A percentile compares a stretch with the other conserved stretches of the same genome.
phyloP scores from a whole-genome alignment of 2,888 invertebrate species.

The Temnothorax rugatulus region DNA sequence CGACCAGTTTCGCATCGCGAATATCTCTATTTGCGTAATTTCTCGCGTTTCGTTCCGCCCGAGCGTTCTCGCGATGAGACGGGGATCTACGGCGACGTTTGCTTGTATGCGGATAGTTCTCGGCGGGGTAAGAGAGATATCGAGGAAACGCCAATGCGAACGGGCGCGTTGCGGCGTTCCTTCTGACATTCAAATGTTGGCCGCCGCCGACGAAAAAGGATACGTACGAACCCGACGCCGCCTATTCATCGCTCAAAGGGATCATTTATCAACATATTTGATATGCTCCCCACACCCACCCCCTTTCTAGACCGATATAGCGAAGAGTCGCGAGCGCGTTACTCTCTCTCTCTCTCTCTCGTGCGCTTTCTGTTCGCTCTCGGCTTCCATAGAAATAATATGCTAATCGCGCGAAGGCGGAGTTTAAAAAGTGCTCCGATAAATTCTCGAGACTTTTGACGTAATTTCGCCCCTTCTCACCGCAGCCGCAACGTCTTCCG shows the following conservation, averaged over 20 bases:
- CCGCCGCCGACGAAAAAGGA: conserved; percentile 77
- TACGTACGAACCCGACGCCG: conserved; percentile 76
- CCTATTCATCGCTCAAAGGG: conserved; percentile 84
- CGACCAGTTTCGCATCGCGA: conserved; percentile 13
- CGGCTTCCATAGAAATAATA: conserved; percentile 84
- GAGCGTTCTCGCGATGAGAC: conserved; percentile 60
- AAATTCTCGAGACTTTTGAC: conserved; percentile 86
- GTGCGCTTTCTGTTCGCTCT: conserved; percentile 59
- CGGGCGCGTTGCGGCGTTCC: conserved; percentile 70
- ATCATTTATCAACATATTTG: conserved; percentile 86
- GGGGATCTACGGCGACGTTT: conserved; percentile 60
- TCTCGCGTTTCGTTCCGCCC: conserved; percentile 30
- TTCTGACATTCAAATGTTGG: conserved; percentile 84
- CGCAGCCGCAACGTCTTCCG: conserved; percentile 64
- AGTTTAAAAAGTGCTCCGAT: conserved; percentile 86
- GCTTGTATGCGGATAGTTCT: conserved; percentile 67
- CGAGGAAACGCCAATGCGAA: conserved; percentile 52
- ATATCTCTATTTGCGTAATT: conserved; percentile 55
- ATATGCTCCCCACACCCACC: conserved; percentile 80
- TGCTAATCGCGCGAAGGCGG: conserved; percentile 85
- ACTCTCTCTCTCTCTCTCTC: conserved; percentile 62
- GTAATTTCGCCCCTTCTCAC: conserved; percentile 82
- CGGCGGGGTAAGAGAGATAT: conserved; percentile 29
- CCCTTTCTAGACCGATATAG: conserved; percentile 71
- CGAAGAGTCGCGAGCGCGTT: conserved; percentile 61